Base-by-base conservation (phyloP, 1,140 invertebrate species). In the Anastrepha ludens region DNA sequence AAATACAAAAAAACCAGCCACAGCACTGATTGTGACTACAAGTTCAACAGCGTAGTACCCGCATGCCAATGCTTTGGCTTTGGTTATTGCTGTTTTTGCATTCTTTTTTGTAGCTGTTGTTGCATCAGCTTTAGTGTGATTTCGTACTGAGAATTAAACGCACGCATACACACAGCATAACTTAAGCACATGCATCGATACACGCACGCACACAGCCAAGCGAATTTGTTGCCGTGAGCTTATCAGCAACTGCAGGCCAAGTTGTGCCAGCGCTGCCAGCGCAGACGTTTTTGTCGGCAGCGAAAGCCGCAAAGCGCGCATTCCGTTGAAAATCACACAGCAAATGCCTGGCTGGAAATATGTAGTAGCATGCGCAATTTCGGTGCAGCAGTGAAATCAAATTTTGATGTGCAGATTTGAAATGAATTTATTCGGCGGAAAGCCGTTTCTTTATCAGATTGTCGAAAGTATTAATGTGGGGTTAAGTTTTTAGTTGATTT, bases 81-180 rank as follows among this genome's bases (percentile, higher is more conserved):
- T 47, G 41, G 41, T 47, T 81, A 50, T 29, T 81, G 41, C 8
- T 62, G 39, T 81, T 62, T 8, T 15, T 62, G 15, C n/a, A 62
- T 62, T 62, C 44, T 47, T 81, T 81, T 55, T 81, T 81, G n/a
- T 81, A n/a, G 74, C 44, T 55, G 44, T 81, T 81, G 74, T 81
- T 81, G 74, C 74, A 81, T 81, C 74, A 81, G 74, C 47, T 81
- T 81, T 81, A 81, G 15, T 4, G n/a, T 13, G 60, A 62, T 62
- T 62, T 62, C 0, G 60, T 62, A 62, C 47, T 50, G 47, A 81
- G 74, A 81, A 81, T 81, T 81, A 55, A 55, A 55, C 55, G 74
- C 74, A 81, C 74, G 47, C 47, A 81, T 55, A 81, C n/a, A 29
- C 7, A 47, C 44, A 81, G 15, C 9, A 55, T 20, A 55, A 20